A percentile compares a stretch with the other conserved stretches of the same genome.
phyloP scores from a whole-genome alignment of 2,888 invertebrate species.

The Latrodectus elegans region DNA sequence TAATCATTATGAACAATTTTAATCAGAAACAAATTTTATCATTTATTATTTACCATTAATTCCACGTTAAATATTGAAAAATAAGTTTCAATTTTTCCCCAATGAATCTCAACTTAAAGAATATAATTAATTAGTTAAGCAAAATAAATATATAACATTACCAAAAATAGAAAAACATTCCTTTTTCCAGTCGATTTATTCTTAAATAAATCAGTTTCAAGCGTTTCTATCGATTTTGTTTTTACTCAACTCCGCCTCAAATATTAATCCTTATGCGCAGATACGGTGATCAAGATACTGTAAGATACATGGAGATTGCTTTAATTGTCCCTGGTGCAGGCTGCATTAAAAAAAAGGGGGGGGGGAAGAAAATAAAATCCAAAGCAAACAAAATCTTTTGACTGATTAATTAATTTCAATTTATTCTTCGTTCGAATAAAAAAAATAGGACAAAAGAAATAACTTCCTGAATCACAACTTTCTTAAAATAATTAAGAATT shows the following conservation, averaged over 20 bases:
- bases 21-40: too few species aligned
- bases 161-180: too few species aligned
- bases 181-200: neutral
- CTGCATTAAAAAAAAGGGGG: neutral
- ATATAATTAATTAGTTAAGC: too few species aligned
- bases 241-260: neutral
- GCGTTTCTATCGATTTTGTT: neutral
- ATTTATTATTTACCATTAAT: too few species aligned
- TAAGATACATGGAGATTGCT: neutral
- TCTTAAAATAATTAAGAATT: constrained; percentile 3
- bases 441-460: neutral
- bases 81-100: too few species aligned
- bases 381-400: constrained; percentile 25
- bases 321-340: neutral
- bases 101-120: too few species aligned
- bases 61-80: too few species aligned
- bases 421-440: constrained; percentile 8
- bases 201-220: neutral
- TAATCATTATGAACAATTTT: too few species aligned
- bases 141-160: too few species aligned
- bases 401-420: constrained; percentile 53
- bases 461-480: neutral
- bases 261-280: neutral
- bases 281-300: neutral
- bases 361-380: constrained; percentile 8